Percentiles rank a stretch among this genome's conserved stretches.
Evolutionary conservation across 2,113 vertebrate genomes (phyloP).

Genomic region (Passer montanus): DNA sequence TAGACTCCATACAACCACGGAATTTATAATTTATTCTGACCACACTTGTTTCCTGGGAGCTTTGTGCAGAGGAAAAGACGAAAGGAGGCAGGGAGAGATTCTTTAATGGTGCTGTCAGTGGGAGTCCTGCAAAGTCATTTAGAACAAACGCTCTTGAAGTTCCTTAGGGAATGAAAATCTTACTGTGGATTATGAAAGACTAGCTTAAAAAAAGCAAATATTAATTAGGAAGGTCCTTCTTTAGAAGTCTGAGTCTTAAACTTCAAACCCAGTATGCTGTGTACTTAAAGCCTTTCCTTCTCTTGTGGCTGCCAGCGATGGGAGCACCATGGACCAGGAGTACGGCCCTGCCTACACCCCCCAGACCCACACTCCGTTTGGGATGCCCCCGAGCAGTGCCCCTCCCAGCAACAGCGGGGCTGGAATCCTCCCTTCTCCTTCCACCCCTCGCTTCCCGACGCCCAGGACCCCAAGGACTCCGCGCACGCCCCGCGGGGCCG

Average conservation of each 20-base stretch:
- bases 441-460: slow-evolving; percentile 94
- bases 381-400: slow-evolving; percentile 89
- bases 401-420: slow-evolving; percentile 92
- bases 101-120: background rate
- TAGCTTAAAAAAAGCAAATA: slow-evolving; percentile 5
- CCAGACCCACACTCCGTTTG: slow-evolving; percentile 92
- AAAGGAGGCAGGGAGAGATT: background rate
- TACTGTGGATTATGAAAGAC: slow-evolving; percentile 21
- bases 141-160: slow-evolving; percentile 34
- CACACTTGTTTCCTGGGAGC: slow-evolving; percentile 2
- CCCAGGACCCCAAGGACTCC: slow-evolving; percentile 94
- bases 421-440: slow-evolving; percentile 94
- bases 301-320: slow-evolving; percentile 78
- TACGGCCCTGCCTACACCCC: slow-evolving; percentile 93
- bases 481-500: slow-evolving; percentile 86
- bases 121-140: slow-evolving; percentile 43
- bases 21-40: slow-evolving; percentile 24
- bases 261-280: background rate
- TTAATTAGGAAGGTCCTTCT: slow-evolving; percentile 10
- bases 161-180: slow-evolving; percentile 18
- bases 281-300: slow-evolving; percentile 10
- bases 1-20: background rate
- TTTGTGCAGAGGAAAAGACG: slow-evolving; percentile 4
- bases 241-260: background rate
- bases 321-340: slow-evolving; percentile 92